Evolutionary conservation across 2,888 invertebrate genomes (phyloP).

Genomic region (Aphodius sticticus): DNA sequence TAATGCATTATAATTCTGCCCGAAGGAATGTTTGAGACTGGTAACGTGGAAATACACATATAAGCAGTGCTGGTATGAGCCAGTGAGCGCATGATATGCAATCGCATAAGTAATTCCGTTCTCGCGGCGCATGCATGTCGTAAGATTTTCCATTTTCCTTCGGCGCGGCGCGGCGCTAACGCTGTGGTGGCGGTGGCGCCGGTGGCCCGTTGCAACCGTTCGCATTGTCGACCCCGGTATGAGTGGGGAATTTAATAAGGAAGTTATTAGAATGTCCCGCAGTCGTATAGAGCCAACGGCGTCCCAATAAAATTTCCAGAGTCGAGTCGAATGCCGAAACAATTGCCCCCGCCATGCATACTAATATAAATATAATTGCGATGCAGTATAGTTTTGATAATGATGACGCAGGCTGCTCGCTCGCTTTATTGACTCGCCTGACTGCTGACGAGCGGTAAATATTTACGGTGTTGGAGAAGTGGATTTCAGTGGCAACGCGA

Average conservation of each 20-base stretch:
- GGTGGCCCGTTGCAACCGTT: slow-evolving; percentile 8
- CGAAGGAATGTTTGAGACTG: slow-evolving; percentile 5
- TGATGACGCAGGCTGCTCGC: not conserved
- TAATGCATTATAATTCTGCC: slow-evolving; percentile 20
- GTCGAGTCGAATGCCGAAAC: slow-evolving; percentile 30
- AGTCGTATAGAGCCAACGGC: slow-evolving; percentile 23
- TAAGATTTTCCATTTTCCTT: slow-evolving; percentile 17
- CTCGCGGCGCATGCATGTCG: slow-evolving; percentile 11
- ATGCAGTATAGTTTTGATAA: slow-evolving; percentile 23
- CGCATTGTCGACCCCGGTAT: slow-evolving; percentile 20
- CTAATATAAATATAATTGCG: slow-evolving; percentile 32
- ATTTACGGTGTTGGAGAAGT: not conserved
- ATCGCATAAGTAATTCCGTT: slow-evolving; percentile 14
- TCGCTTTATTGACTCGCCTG: not conserved
- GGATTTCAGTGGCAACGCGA: slow-evolving; percentile 8
- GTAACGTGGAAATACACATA: slow-evolving; percentile 19
- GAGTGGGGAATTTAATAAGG: slow-evolving; percentile 30
- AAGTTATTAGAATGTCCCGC: slow-evolving; percentile 36
- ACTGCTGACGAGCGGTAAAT: not conserved
- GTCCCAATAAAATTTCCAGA: slow-evolving; percentile 31
- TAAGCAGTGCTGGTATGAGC: slow-evolving; percentile 13
- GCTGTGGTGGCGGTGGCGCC: not conserved
- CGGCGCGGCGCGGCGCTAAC: not conserved
- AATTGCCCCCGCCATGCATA: slow-evolving; percentile 34
- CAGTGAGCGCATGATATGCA: slow-evolving; percentile 20